Percentiles rank a stretch among this genome's conserved stretches.
Evolutionary conservation across 2,797 vertebrate genomes (phyloP).

Genomic region (Melanogrammus aeglefinus): DNA sequence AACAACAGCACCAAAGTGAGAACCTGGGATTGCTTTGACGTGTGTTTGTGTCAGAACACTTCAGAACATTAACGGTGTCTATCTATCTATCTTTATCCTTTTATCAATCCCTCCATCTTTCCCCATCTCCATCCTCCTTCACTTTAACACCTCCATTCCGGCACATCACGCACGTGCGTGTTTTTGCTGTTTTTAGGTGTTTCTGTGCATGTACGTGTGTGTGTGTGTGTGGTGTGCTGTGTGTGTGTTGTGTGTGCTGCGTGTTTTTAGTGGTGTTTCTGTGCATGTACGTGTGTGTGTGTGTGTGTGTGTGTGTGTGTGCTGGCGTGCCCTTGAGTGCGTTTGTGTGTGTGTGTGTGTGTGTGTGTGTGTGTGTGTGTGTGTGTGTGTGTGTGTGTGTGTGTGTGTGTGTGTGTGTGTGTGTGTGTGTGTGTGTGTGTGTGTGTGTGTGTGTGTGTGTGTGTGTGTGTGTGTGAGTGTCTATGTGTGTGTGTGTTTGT

Average conservation of each 20-base stretch:
- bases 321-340: conserved; percentile 6
- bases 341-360: conserved; percentile 9
- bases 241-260: conserved; percentile 21
- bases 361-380: conserved; percentile 20
- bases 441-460: conserved; percentile 13
- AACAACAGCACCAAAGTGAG: background rate
- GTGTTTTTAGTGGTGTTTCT: conserved; percentile 28
- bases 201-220: conserved; percentile 11
- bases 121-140: too few relatives aligned
- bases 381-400: conserved; percentile 23
- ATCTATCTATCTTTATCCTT: background rate
- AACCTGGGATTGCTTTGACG: background rate
- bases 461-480: conserved; percentile 4
- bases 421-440: background rate
- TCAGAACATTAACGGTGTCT: background rate
- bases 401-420: conserved; percentile 1
- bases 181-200: background rate
- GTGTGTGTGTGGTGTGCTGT: conserved; percentile 13
- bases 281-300: conserved; percentile 3
- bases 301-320: conserved; percentile 17
- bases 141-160: too few relatives aligned
- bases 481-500: conserved; percentile 12
- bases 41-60: background rate
- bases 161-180: background rate
- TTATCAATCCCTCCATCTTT: background rate